These are phyloP conservation scores for Urosaurus nigricauda DNA, from an alignment of 2,797 vertebrate species.

Conservation along the genomic window DNA sequence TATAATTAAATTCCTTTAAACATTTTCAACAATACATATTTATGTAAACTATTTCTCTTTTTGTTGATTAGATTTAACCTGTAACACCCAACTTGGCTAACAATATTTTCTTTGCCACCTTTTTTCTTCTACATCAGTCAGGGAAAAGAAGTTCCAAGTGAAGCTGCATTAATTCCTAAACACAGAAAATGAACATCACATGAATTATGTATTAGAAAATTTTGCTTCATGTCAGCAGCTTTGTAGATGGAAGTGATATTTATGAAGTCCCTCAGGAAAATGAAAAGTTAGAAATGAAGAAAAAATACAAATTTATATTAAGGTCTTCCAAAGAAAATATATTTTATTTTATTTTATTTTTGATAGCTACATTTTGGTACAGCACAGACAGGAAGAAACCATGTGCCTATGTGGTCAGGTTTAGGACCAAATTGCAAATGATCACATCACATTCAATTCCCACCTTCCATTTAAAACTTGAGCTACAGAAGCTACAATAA, in stretches of 20 bases:
- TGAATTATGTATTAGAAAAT: constrained; percentile 91
- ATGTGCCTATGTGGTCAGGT: background rate
- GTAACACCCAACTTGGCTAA: background rate
- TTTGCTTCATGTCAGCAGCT: constrained; percentile 89
- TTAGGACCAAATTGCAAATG: background rate
- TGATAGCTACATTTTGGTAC: background rate
- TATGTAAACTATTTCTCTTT: constrained; percentile 11
- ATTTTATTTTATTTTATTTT: no score
- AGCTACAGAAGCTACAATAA: background rate
- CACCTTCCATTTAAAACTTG: background rate
- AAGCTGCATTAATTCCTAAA: constrained; percentile 84
- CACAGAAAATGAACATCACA: constrained; percentile 78
- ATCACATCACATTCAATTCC: background rate
- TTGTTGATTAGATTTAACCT: constrained; percentile 13
- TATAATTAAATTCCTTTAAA: constrained; percentile 14
- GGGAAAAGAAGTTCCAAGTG: constrained; percentile 56
- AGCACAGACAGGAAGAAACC: background rate
- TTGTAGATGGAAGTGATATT: constrained; percentile 89
- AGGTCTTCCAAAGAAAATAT: constrained; percentile 4
- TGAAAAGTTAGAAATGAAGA: constrained; percentile 65
- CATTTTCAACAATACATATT: background rate
- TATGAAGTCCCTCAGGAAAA: constrained; percentile 87
- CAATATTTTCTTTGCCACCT: constrained; percentile 40
- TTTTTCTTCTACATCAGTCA: constrained; percentile 24
- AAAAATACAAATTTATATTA: constrained; percentile 18